Evolutionary conservation across 2,888 invertebrate genomes (phyloP), one percentile per base, ranked within the genome.

Genomic region (Micoletzkya japonica): DNA sequence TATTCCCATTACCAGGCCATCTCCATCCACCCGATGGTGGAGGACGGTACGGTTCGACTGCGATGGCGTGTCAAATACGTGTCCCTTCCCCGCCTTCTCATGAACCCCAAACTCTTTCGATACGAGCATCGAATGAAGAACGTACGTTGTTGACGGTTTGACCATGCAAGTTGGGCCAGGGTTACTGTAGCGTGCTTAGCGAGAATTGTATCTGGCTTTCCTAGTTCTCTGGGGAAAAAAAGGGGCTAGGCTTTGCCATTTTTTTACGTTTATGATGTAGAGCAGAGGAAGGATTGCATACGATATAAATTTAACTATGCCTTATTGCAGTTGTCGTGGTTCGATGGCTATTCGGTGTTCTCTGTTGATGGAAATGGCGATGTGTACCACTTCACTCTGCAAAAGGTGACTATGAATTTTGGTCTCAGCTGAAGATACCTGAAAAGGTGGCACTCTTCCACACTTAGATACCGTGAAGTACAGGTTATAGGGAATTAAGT

Each of bases 31-130:
- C 82, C 82, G 17, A 70, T 83, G n/a, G 70, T 82, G 30, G 84
- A 85, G 36, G 84, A 84, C 52, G 84, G 84, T 17, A 84, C 83
- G 17, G 84, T 84, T 2, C 73, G 84, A 24, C 75, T 81, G 54
- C 75, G 84, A n/a, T 84, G 84, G 84, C 70, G 84, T 20, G 71
- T 84, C 56, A 74, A 76, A 61, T 83, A 85, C 72, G 72, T 80
- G 39, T 77, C 78, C 14, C 73, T 75, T 54, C 52, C 59, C 1
- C 76, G 78, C 0, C 70, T 77, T 4, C 32, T 77, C 57, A 70
- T 73, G 6, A 74, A 79, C 71, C 74, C 73, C 0, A 68, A 73
- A 24, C 75, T 79, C 14, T 74, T 81, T 60, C 72, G 77, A 6
- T 69, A 70, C 30, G 72, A 79, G 30, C 74, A 80, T 49, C 67